phyloP scores from a whole-genome alignment of 2,888 invertebrate species.

The Sialis fuliginosa region DNA sequence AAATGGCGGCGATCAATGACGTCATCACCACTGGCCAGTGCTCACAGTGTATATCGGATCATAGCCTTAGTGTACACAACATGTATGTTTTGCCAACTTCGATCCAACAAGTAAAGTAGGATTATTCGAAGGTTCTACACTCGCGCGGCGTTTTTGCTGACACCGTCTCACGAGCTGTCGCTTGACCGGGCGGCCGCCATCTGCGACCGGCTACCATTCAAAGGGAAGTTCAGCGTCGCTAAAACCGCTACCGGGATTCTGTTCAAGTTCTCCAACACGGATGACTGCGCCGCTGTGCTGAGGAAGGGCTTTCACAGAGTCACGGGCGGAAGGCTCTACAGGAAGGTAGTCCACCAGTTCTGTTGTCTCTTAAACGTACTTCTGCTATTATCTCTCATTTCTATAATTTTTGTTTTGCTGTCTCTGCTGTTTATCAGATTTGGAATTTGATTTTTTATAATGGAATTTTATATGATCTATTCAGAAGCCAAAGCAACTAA shows the following conservation, averaged over 20 bases:
- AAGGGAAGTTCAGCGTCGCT: constrained; percentile 69
- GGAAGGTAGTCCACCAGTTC: constrained; percentile 44
- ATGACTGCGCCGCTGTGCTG: constrained; percentile 72
- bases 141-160: constrained; percentile 59
- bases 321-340: constrained; percentile 69
- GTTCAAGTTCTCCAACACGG: constrained; percentile 74
- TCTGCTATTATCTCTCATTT: no score
- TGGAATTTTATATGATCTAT: no score
- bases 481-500: no score
- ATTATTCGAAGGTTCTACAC: constrained; percentile 2
- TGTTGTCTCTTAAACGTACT: no score
- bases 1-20: no score
- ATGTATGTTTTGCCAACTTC: not conserved
- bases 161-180: constrained; percentile 70
- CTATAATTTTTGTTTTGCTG: no score
- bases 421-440: no score
- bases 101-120: not conserved
- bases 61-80: not conserved
- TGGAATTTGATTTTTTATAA: no score
- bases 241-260: constrained; percentile 78
- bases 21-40: no score
- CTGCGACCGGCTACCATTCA: constrained; percentile 78
- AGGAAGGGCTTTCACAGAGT: constrained; percentile 72
- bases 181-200: constrained; percentile 73
- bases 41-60: no score